A percentile compares a stretch with the other conserved stretches of the same genome.
phyloP scores from a whole-genome alignment of 2,888 invertebrate species.

The Pachycephus smyrnensis region DNA sequence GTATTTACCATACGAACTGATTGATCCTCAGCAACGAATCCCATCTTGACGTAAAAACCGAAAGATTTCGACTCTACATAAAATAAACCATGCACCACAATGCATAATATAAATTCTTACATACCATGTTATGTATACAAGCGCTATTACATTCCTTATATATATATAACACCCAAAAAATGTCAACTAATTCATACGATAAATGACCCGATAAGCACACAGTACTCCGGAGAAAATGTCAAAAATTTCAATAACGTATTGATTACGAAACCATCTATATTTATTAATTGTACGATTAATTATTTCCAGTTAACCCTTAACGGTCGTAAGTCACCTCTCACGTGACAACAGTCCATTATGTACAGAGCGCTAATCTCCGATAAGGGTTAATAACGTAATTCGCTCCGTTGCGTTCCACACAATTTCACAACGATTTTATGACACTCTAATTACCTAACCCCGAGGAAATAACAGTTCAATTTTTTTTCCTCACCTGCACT shows the following conservation, averaged over 20 bases:
- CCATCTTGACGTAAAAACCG: neutral
- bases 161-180: no score
- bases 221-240: no score
- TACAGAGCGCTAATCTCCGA: no score
- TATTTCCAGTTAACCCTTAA: neutral
- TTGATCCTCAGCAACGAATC: neutral
- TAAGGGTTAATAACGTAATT: neutral
- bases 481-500: neutral
- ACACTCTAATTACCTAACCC: neutral
- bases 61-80: neutral
- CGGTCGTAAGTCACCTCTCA: no score
- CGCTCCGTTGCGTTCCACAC: neutral
- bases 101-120: neutral
- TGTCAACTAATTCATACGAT: no score
- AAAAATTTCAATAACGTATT: no score
- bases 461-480: neutral
- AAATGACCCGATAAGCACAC: no score
- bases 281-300: neutral
- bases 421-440: neutral
- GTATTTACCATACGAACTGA: no score
- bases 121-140: no score
- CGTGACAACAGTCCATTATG: no score
- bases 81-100: neutral
- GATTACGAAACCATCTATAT: no score
- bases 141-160: no score